Evolutionary conservation across 2,113 vertebrate species (phyloP).

Genomic region (Python bivittatus): DNA sequence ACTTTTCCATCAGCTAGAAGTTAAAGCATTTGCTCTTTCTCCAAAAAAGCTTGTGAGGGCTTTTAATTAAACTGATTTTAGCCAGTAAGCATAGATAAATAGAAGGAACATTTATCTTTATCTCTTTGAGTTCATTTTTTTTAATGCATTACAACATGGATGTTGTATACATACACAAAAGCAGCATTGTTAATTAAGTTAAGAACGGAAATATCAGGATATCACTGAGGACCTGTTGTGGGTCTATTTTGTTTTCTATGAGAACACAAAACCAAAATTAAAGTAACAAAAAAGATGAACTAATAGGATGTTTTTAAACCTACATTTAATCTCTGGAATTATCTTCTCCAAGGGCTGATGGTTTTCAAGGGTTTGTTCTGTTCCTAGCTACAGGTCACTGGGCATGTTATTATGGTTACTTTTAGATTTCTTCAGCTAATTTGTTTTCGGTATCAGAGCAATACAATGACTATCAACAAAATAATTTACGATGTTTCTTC

Average conservation of each 20-base stretch:
- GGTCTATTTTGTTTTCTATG: not conserved
- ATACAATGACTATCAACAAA: not conserved
- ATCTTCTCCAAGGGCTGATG: not conserved
- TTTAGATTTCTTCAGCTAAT: not conserved
- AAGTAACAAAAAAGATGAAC: not conserved
- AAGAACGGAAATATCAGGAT: not conserved
- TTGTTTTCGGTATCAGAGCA: not conserved
- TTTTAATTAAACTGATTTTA: not conserved
- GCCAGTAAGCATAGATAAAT: not conserved
- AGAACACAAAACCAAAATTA: not conserved
- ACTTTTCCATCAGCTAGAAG: not conserved
- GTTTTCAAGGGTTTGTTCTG: not conserved
- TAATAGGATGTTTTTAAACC: not conserved
- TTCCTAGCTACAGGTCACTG: not conserved
- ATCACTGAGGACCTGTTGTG: not conserved
- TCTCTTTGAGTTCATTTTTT: not conserved
- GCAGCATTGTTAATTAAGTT: not conserved
- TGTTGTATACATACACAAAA: not conserved
- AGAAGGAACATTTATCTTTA: not conserved
- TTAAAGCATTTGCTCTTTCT: not conserved
- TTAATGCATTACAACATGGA: not conserved
- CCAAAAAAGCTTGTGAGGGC: not conserved
- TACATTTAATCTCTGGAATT: not conserved
- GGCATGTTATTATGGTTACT: not conserved
- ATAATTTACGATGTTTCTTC: not conserved